A percentile compares a stretch with the other conserved stretches of the same genome.
Evolutionary conservation across 2,888 invertebrate genomes (phyloP).

Genomic region (Ctenicera cuprea): DNA sequence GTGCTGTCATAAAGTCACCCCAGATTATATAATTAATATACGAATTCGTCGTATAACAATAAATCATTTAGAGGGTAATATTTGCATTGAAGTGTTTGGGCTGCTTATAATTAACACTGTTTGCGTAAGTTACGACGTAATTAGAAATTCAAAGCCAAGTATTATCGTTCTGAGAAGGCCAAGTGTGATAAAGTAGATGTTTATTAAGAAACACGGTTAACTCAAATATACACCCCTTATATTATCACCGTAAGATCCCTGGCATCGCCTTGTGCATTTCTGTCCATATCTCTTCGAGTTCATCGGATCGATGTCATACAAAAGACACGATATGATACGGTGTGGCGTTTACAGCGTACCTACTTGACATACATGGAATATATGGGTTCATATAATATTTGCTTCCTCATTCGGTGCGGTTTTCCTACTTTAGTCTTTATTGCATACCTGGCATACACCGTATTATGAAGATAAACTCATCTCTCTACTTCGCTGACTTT

Average conservation of each 20-base stretch:
- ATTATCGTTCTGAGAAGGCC: neutral
- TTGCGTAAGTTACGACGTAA: conserved; percentile 1
- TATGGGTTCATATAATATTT: conserved; percentile 21
- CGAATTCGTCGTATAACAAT: neutral
- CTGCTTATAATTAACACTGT: neutral
- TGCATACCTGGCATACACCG: conserved; percentile 14
- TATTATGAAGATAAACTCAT: conserved; percentile 23
- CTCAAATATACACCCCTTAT: neutral
- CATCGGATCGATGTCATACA: conserved; percentile 41
- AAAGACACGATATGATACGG: conserved; percentile 27
- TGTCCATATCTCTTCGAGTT: conserved; percentile 23
- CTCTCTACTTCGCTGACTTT: conserved; percentile 19
- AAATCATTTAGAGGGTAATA: conserved; percentile 7
- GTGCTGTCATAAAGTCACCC: conserved; percentile 13
- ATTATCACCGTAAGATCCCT: neutral
- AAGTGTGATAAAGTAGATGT: neutral
- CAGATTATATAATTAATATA: neutral
- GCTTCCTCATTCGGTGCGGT: conserved; percentile 24
- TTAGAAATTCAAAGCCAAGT: neutral
- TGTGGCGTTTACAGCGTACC: conserved; percentile 19
- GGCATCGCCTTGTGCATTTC: conserved; percentile 6
- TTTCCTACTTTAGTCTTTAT: conserved; percentile 18
- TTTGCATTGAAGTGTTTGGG: neutral
- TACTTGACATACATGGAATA: conserved; percentile 33
- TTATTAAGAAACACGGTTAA: neutral